These are phyloP conservation scores for Campoletis raptor DNA, from an alignment of 2,888 invertebrate genomes.

Conservation along the genomic window DNA sequence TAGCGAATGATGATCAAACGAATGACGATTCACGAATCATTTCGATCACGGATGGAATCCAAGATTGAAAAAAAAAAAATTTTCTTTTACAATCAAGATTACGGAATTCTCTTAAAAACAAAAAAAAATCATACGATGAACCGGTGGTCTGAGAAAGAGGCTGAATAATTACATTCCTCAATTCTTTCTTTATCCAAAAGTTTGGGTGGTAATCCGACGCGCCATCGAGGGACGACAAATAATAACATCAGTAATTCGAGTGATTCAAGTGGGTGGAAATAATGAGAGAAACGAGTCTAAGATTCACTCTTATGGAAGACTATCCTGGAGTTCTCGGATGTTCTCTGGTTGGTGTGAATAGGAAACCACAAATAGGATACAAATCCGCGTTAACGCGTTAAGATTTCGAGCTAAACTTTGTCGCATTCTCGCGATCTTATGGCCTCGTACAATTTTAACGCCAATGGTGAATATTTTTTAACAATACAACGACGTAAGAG, in stretches of 20 bases:
- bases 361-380: conserved; percentile 53
- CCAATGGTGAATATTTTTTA: conserved; percentile 21
- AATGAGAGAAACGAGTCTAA: conserved; percentile 52
- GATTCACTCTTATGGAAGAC: conserved; percentile 13
- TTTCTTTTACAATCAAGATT: neutral
- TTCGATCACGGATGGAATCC: neutral
- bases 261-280: conserved; percentile 70
- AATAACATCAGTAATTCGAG: conserved; percentile 10
- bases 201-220: neutral
- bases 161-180: neutral
- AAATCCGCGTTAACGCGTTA: conserved; percentile 69
- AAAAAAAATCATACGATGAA: neutral
- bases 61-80: neutral
- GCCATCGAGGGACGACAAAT: neutral
- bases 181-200: neutral
- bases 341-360: conserved; percentile 39
- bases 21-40: neutral
- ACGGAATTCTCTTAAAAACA: neutral
- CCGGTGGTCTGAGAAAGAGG: neutral
- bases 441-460: conserved; percentile 66
- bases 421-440: conserved; percentile 62
- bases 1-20: neutral
- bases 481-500: conserved; percentile 53
- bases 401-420: neutral
- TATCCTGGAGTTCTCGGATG: conserved; percentile 63